Evolutionary conservation across 2,113 vertebrate species (phyloP).

Genomic region (Ailuropoda melanoleuca): DNA sequence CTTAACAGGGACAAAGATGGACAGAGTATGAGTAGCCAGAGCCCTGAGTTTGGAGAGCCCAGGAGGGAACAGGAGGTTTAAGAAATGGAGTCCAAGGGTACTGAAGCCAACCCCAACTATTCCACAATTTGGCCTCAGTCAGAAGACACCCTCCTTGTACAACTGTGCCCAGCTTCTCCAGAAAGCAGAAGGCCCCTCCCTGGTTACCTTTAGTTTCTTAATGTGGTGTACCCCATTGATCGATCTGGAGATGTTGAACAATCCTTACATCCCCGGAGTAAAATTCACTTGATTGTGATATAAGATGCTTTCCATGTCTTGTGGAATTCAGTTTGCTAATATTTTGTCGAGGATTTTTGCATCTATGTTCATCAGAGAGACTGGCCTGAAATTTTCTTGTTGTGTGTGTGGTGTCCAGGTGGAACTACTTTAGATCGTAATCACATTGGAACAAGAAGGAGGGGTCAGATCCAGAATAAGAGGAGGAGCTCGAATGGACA

Average conservation of each 20-base stretch:
- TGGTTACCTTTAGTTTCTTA: not conserved
- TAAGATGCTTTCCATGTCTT: not conserved
- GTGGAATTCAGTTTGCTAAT: not conserved
- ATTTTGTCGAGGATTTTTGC: not conserved
- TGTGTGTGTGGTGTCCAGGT: not conserved
- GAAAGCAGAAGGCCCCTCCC: not conserved
- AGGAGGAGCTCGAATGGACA: not conserved
- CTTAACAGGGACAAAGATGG: not conserved
- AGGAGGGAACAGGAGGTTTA: not conserved
- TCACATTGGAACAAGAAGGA: not conserved
- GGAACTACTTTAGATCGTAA: conserved; percentile 32
- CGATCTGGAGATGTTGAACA: not conserved
- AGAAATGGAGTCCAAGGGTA: not conserved
- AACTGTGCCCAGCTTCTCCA: not conserved
- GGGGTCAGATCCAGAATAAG: not conserved
- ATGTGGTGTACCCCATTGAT: not conserved
- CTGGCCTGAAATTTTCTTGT: not conserved
- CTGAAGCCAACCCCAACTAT: not conserved
- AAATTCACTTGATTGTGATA: not conserved
- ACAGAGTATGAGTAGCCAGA: not conserved
- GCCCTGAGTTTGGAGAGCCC: rapidly evolving
- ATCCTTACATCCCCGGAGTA: not conserved
- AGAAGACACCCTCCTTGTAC: not conserved
- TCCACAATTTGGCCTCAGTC: not conserved
- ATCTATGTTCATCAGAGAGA: not conserved